Evolutionary conservation across 30 jellyfish, hydroid and myxozoan genomes (phyloP), one percentile per base, ranked within the genome.

Genomic region (Catostylus mosaicus): DNA sequence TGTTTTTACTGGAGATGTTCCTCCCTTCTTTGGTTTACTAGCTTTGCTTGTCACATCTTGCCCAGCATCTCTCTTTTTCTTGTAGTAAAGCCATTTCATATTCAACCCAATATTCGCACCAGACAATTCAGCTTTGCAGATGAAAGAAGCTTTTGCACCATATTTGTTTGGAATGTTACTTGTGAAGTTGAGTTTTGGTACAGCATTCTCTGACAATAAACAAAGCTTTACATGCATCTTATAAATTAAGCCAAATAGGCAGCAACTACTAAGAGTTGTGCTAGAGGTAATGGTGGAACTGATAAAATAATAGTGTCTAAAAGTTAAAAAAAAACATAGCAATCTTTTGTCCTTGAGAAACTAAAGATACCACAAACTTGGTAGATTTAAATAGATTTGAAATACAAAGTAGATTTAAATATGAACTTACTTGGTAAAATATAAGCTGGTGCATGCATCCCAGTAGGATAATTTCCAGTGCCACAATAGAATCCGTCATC

Each of bases 11-110:
- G 30, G 56, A 0, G 83, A 73, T 35, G 30, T 0, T 6, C 29
- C 73, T 8, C 20, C 59, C 18, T 22, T 31, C 0, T 31, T n/a
- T 0, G 74, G 30, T 1, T 37, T 63, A 20, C 14, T 75, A 27
- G 88, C 78, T 5, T 60, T 45, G 19, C 43, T 38, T 36, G 78
- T 57, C 4, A 77, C 31, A 18, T 79, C 90, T 19, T 0, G 30
- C 14, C 83, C 84, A 22, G 48, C n/a, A 11, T 51, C 59, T 10
- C 74, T 68, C 24, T 31, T 20, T 65, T 23, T 19, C 59, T 40
- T 80, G 54, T n/a, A 34, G n/a, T n/a, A 22, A 20, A 22, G 24
- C 90, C 90, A 80, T 19, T n/a, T 30, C 68, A 80, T 67, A 9
- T 65, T 2, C 1, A 68, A 7, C 0, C 38, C 43, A 29, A 19